These are phyloP conservation scores for Amblyopsis rosae DNA, from an alignment of 2,113 vertebrate species.

Conservation along the genomic window DNA sequence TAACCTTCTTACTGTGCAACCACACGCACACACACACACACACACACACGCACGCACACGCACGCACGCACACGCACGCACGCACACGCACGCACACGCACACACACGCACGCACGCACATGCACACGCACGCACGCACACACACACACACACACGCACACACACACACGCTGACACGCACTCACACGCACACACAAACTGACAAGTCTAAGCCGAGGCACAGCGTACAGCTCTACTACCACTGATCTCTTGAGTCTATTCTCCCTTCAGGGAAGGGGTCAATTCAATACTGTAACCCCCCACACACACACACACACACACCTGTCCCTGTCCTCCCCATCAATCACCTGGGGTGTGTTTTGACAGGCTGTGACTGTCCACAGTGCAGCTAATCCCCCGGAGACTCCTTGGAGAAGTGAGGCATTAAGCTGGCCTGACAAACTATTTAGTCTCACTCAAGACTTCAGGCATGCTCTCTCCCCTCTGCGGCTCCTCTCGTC, in stretches of 20 bases:
- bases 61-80: background rate
- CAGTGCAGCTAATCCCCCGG: constrained; percentile 69
- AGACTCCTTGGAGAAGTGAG: constrained; percentile 69
- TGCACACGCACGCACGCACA: background rate
- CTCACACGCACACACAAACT: constrained; percentile 33
- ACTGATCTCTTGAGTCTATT: constrained; percentile 73
- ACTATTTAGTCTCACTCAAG: constrained; percentile 71
- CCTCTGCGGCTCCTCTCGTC: constrained; percentile 37
- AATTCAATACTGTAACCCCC: constrained; percentile 73
- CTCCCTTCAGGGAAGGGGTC: constrained; percentile 70
- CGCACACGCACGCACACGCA: background rate
- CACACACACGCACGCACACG: background rate
- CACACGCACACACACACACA: constrained; percentile 3
- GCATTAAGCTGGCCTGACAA: constrained; percentile 68
- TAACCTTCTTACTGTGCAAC: constrained; percentile 9
- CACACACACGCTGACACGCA: constrained; percentile 15
- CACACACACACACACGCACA: background rate
- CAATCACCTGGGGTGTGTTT: constrained; percentile 61
- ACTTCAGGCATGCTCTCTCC: constrained; percentile 48
- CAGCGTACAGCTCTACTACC: constrained; percentile 67
- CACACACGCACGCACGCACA: constrained; percentile 17
- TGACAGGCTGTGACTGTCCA: constrained; percentile 70
- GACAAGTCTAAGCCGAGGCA: constrained; percentile 68
- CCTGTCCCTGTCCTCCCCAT: constrained; percentile 65
- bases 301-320: constrained; percentile 25